Conservation (phyloP, 2,113 vertebrate genomes). For the Nymphicus hollandicus region DNA sequence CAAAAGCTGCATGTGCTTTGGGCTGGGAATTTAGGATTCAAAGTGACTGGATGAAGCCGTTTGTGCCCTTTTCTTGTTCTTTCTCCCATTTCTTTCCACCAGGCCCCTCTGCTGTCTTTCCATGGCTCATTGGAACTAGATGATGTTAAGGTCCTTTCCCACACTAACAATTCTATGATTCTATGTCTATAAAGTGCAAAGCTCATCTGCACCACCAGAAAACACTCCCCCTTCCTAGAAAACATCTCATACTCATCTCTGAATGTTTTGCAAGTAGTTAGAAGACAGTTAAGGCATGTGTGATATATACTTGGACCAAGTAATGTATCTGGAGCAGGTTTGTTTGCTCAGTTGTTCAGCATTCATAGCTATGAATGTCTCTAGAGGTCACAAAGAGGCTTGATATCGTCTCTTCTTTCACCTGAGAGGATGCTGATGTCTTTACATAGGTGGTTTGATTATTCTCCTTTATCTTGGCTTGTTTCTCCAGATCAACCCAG, state of each 20-base stretch:
- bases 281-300: neutral
- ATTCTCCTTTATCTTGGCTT: neutral
- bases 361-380: neutral
- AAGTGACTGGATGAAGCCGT: neutral
- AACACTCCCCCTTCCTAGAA: neutral
- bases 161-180: neutral
- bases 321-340: neutral
- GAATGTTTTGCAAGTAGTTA: neutral
- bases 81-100: neutral
- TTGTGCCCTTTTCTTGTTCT: neutral
- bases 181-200: neutral
- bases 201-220: neutral
- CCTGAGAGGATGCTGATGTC: neutral
- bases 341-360: neutral
- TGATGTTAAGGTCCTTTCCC: neutral
- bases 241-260: neutral
- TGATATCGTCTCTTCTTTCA: neutral
- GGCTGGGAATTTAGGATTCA: neutral
- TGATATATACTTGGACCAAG: neutral
- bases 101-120: neutral
- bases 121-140: neutral
- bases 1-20: neutral
- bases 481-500: slow-evolving; percentile 84
- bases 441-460: neutral
- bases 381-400: neutral